Base-by-base conservation (phyloP, 2,888 invertebrate genomes). In the Hemistola chrysoprasaria region DNA sequence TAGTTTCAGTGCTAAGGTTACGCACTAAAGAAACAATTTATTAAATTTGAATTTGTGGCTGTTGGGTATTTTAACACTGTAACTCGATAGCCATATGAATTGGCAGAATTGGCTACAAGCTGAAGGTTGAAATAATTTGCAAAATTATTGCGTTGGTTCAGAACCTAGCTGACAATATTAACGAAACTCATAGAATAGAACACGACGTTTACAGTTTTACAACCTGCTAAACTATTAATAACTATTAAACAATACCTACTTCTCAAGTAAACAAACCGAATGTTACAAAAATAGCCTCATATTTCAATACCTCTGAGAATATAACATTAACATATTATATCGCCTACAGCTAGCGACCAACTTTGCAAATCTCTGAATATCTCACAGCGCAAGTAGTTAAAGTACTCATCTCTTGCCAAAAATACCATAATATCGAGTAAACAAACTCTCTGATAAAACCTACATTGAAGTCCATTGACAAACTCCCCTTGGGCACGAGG, bases 71-170 rank as follows among this genome's bases (percentile, higher is more conserved):
- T 4, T 33, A 21, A 24, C 8, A n/a, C n/a, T n/a, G n/a, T n/a
- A 32, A 30, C 6, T 26, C 21, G 20, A 16, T 26, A 27, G 11
- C 6, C 16, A 16, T 3, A 16, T 37, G 6, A 23, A 37, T 42
- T 33, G 21, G 27, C 6, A 24, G 22, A 32, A 31, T 41, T 32
- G 36, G 23, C 30, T 26, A 8, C 8, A 41, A n/a, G 4, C 10
- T 42, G 32, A 42, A 42, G 42, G 42, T 11, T 36, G 24, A 33
- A 42, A 42, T 37, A 37, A 42, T 42, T 42, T 32, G 32, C 11
- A 24, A 32, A 16, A 16, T 16, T 2, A 16, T 16, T 16, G 16
- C 4, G 16, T n/a, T n/a, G n/a, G n/a, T n/a, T n/a, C n/a, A n/a
- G n/a, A n/a, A n/a, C n/a, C n/a, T n/a, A n/a, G n/a, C n/a, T n/a